phyloP scores from a whole-genome alignment of 2,113 vertebrate species.

The Hippocampus comes region DNA sequence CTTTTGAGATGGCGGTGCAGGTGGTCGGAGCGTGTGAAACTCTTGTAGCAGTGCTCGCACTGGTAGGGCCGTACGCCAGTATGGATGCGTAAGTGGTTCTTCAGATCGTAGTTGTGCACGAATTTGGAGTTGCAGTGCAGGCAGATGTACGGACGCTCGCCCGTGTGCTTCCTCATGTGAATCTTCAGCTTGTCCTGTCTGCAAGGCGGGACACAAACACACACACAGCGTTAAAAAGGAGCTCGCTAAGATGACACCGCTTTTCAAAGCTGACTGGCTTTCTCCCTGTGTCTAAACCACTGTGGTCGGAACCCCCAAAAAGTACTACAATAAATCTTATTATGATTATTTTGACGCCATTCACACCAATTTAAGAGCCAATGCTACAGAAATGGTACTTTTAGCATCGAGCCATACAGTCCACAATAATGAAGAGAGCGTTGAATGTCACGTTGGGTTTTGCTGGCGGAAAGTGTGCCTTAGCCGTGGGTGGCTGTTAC shows the following conservation, averaged over 20 bases:
- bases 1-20: constrained; percentile 96
- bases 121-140: constrained; percentile 98
- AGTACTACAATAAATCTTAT: not conserved
- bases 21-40: constrained; percentile 96
- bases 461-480: constrained; percentile 26
- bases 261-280: not conserved
- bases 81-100: constrained; percentile 98
- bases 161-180: constrained; percentile 98
- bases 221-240: not conserved
- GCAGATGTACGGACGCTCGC: constrained; percentile 95
- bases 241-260: not conserved
- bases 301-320: not conserved
- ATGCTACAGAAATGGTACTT: not conserved
- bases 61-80: constrained; percentile 95
- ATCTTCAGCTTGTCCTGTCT: constrained; percentile 99
- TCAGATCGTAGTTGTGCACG: constrained; percentile 98
- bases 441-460: not conserved
- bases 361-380: not conserved
- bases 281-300: not conserved
- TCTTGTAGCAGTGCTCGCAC: constrained; percentile 99
- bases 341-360: not conserved
- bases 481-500: constrained; percentile 36
- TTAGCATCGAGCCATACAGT: not conserved
- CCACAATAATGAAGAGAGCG: not conserved
- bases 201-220: constrained; percentile 23